Evolutionary conservation across 2,888 invertebrate genomes (phyloP), one percentile per base, ranked within the genome.

Genomic region (Diadegma fenestrale): DNA sequence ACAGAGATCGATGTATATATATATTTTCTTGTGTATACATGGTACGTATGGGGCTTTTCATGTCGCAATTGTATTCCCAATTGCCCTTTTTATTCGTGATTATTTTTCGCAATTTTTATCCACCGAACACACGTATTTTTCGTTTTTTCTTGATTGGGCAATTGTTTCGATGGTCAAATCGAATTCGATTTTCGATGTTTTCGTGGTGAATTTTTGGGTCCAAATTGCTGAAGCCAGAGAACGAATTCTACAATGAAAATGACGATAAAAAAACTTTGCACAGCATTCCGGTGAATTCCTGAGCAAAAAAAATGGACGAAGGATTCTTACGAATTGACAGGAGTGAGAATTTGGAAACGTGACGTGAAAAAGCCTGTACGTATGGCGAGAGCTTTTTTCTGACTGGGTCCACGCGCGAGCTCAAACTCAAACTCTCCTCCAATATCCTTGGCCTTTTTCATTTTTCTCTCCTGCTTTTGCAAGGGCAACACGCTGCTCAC

Each of bases 401-500:
- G 84, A 80, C 77, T 84, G 76, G 80, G 73, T 84, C 77, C 81
- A 81, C 81, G 80, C 81, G 84, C 77, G 72, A 54, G 19, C 43
- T 22, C 22, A 51, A 54, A 37, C 51, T 72, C 63, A 30, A 76
- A n/a, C 64, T 19, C 68, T 58, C 26, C 58, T 10, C 37, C 37
- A 6, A 33, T 33, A 33, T 33, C 5, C 6, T 22, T 58, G 19
- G 45, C 26, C 48, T 48, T 48, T 75, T 76, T 51, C 48, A 48
- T 48, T 75, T 71, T 85, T 79, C 80, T 68, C 45, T 69, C 69
- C 45, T n/a, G n/a, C 73, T 61, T 43, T 72, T 5, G 58, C 17
- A 19, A 37, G n/a, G 30, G 19, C n/a, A 6, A 17, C 41, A 43
- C 8, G n/a, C 45, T 54, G 30, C 41, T 26, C 30, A 0, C 14